Evolutionary conservation across 2,888 invertebrate species (phyloP), one percentile per base, ranked within the genome.

Genomic region (Pristionchus exspectatus): DNA sequence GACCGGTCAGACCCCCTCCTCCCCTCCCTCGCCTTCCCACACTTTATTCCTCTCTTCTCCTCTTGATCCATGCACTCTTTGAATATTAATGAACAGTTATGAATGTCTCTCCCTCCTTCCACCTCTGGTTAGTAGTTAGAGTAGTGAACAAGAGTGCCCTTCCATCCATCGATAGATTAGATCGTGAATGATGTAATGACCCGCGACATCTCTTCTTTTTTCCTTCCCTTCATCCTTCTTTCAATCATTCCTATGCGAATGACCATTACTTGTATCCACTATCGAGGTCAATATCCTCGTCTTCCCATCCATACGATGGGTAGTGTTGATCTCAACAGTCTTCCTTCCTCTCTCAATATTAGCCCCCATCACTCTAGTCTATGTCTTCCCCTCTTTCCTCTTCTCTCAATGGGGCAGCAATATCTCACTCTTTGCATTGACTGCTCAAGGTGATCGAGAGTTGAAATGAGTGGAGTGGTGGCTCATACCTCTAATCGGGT

Each of bases 81-180:
- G 81, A 54, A 85, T 85, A 85, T 85, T 85, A 85, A 85, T 85
- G 84, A 59, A 85, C 81, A 81, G 81, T 81, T 50, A 50, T 50
- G 81, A 72, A 81, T 81, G 12, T 24, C 24, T 24, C 38, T 38
- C 7, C 59, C 59, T 72, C 72, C 33, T 44, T 50, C 30, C 50
- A 54, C 10, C 30, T 27, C 54, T 83, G 50, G 54, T 54, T 50
- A n/a, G 83, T 54, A 24, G 38, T 30, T 18, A 7, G 74, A 27
- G 21, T 74, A 38, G 21, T 38, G 63, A 16, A 74, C 12, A 74
- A 74, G 74, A 74, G 74, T 38, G 38, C 38, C 74, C 74, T 44
- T 77, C 81, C 84, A 85, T 85, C 59, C 59, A 84, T 54, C 50
- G 44, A 50, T 30, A 84, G 84, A 84, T 85, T 85, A 33, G 33